phyloP scores from a whole-genome alignment of 2,113 vertebrate genomes.

The Microtus oregoni region DNA sequence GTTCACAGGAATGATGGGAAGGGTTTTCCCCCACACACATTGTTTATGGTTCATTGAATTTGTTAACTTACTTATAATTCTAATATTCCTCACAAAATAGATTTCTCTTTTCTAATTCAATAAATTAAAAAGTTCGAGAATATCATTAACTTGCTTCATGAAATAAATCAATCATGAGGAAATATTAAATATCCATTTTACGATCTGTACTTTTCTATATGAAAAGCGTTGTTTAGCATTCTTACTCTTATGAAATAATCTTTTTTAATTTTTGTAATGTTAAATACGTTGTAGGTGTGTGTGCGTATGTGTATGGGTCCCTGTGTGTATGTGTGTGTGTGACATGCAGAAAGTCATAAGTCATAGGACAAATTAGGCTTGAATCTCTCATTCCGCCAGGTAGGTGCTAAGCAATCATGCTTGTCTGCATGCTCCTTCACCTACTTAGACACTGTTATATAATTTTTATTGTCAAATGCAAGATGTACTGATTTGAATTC shows the following conservation, averaged over 20 bases:
- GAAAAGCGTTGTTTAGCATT: neutral
- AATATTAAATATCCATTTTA: neutral
- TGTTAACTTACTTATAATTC: neutral
- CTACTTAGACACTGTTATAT: too few relatives aligned
- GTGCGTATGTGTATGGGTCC: neutral
- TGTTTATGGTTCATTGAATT: neutral
- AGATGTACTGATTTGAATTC: neutral
- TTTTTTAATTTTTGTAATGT: neutral
- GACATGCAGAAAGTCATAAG: neutral
- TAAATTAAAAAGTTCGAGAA: neutral
- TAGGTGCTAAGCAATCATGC: too few relatives aligned
- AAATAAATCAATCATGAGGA: neutral
- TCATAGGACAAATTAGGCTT: neutral
- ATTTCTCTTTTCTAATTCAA: neutral
- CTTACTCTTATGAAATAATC: neutral
- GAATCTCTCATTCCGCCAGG: neutral
- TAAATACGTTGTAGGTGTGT: neutral
- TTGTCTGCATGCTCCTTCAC: neutral
- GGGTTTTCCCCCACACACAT: neutral
- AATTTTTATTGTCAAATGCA: neutral
- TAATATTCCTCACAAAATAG: neutral
- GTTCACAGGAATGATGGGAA: neutral
- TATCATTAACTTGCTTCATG: neutral
- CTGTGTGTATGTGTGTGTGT: too few relatives aligned
- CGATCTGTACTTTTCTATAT: neutral